Base-by-base conservation (phyloP, 1,140 invertebrate genomes). In the Drosophila ambigua region DNA sequence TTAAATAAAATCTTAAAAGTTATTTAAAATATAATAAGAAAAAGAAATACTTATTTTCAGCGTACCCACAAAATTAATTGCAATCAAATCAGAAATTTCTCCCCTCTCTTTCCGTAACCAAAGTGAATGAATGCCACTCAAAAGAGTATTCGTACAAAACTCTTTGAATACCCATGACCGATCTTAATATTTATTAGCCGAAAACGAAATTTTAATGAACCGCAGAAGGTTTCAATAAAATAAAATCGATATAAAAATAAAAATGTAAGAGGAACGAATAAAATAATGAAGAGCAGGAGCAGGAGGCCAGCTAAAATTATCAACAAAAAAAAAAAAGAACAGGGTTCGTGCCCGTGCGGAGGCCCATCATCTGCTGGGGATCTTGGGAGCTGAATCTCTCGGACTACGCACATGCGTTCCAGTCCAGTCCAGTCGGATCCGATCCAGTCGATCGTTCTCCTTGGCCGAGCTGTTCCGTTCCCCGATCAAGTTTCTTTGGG, bases 161-260 rank as follows among this genome's bases (percentile, higher is more conserved):
- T 41, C 26, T 63, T 35, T 57, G 49, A 46, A 62, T 73, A 48
- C 28, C 39, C 53, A 52, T 28, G 20, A 66, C 2, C 13, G 16
- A 65, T 16, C 68, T 53, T 23, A 67, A 85, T 85, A 85, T 85
- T 85, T 85, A 85, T 85, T 85, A 85, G 77, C 73, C 73, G 58
- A 87, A 84, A 85, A 81, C 72, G 73, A 85, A 83, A 85, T 85
- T 85, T 85, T 85, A 85, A 85, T 85, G 81, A 85, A 85, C 81
- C 68, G 53, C 62, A n/a, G 45, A 65, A 72, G 67, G 79, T 46
- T 71, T 72, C 62, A 74, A 81, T 67, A 75, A 78, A 82, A 77
- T 78, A 54, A 87, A 84, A 87, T 78, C 69, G 68, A 82, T 68
- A 78, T 74, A 50, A 35, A 53, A 81, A 72, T 77, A 74, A 66